Percentiles rank a stretch among this genome's conserved stretches.
phyloP scores from a whole-genome alignment of 2,888 invertebrate species.

The Oligia fasciuncula region DNA sequence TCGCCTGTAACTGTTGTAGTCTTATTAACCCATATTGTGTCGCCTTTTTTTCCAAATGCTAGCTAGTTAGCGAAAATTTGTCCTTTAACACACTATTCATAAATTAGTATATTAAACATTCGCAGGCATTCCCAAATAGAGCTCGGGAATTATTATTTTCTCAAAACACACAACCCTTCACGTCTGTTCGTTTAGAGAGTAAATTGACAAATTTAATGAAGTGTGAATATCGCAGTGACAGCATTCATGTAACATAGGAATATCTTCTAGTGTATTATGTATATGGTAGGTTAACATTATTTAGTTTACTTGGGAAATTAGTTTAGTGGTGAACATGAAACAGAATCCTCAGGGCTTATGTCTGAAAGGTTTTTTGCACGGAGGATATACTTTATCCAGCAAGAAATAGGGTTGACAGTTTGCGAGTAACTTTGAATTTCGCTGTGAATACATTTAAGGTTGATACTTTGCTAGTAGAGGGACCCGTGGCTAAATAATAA shows the following conservation, averaged over 20 bases:
- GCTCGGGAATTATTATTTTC: not conserved
- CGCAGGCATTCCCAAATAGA: not conserved
- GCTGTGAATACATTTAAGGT: not conserved
- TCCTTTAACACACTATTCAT: not conserved
- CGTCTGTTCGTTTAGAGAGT: not conserved
- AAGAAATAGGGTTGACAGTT: constrained; percentile 25
- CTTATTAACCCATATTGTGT: not conserved
- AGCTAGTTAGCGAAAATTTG: not conserved
- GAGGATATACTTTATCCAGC: not conserved
- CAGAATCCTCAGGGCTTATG: constrained; percentile 17
- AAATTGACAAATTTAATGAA: constrained; percentile 29
- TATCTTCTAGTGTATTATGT: not conserved
- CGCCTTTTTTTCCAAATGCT: not conserved
- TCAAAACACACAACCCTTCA: constrained; percentile 5
- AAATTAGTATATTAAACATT: not conserved
- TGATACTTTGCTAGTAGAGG: not conserved
- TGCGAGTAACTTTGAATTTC: not conserved
- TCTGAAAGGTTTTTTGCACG: constrained; percentile 28
- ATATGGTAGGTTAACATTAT: constrained; percentile 1
- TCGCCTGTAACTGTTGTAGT: not conserved
- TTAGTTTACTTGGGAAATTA: constrained; percentile 5
- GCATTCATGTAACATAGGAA: constrained; percentile 12
- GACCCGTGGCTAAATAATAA: too few relatives aligned
- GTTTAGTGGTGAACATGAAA: not conserved
- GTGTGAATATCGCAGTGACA: constrained; percentile 19